phyloP scores from a whole-genome alignment of 2,797 vertebrate species.

The Sebastes itinus region DNA sequence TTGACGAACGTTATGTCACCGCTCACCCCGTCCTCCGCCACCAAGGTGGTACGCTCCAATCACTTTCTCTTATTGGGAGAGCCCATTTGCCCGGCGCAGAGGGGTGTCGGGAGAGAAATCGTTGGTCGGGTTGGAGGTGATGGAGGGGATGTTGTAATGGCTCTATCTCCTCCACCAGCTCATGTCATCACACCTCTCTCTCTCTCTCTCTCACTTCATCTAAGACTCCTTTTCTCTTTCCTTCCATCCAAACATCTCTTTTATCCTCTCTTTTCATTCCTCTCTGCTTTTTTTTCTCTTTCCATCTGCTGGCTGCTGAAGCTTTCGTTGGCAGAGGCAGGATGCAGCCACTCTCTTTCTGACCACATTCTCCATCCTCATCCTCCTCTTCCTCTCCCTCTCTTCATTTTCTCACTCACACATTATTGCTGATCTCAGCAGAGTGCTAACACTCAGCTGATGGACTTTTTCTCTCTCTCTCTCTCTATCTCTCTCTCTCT shows the following conservation, averaged over 20 bases:
- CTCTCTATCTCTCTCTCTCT: constrained; percentile 14
- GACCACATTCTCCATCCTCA: constrained; percentile 62
- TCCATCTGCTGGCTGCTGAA: not conserved
- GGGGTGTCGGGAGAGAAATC: not conserved
- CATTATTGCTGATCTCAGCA: constrained; percentile 76
- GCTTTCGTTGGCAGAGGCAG: constrained; percentile 49
- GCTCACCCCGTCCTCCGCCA: not conserved
- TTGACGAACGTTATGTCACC: constrained; percentile 25
- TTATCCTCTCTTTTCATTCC: not conserved
- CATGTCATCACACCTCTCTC: not conserved
- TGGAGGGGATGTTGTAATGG: not conserved
- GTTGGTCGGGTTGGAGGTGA: not conserved
- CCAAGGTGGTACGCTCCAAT: constrained; percentile 7
- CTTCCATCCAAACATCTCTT: constrained; percentile 4
- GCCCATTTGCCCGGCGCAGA: not conserved
- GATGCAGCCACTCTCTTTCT: constrained; percentile 60
- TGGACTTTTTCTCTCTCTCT: constrained; percentile 44
- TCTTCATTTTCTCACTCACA: constrained; percentile 60
- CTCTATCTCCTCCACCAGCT: not conserved
- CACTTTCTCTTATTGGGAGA: constrained; percentile 29
- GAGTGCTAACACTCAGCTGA: constrained; percentile 75
- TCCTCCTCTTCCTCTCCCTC: constrained; percentile 29
- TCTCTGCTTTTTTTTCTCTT: not conserved
- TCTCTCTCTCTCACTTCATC: not conserved
- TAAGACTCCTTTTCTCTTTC: not conserved